Conservation (phyloP, 1,140 invertebrate species). For the Drosophila asahinai region DNA sequence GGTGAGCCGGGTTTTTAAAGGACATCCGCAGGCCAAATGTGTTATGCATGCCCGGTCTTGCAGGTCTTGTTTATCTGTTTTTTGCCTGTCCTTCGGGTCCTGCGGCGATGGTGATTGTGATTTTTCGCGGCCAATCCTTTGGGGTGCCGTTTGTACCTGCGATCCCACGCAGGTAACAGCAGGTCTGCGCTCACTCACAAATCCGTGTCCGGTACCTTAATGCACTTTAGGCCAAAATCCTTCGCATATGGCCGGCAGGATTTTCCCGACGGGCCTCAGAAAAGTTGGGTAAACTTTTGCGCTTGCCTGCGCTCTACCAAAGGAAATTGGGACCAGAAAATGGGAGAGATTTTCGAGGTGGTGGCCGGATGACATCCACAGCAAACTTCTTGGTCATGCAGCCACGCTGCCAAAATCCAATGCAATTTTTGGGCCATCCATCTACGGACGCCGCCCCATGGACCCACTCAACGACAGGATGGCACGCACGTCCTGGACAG, state of each 20-base stretch:
- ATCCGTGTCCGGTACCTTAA: constrained; percentile 38
- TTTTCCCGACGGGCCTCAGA: constrained; percentile 14
- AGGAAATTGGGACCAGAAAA: constrained; percentile 1
- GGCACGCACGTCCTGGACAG: constrained; percentile 46
- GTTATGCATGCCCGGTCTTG: constrained; percentile 21
- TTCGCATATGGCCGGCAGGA: constrained; percentile 33
- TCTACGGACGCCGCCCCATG: constrained; percentile 12
- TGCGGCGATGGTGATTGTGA: constrained; percentile 9
- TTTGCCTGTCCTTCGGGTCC: constrained; percentile 22
- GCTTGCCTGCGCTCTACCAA: constrained; percentile 32
- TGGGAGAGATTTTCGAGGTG: constrained; percentile 9
- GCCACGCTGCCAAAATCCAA: constrained; percentile 43
- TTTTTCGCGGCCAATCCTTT: constrained; percentile 59
- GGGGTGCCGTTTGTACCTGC: constrained; percentile 42
- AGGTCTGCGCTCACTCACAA: constrained; percentile 18
- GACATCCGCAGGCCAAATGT: constrained; percentile 21
- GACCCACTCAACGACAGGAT: constrained; percentile 37
- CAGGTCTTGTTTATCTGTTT: constrained; percentile 14
- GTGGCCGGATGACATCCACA: constrained; percentile 11
- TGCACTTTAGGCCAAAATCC: constrained; percentile 61
- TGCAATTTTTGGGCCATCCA: constrained; percentile 46
- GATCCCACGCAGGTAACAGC: constrained; percentile 40
- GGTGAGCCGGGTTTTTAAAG: constrained; percentile 26
- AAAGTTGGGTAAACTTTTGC: constrained; percentile 66
- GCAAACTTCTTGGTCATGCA: constrained; percentile 48